A percentile compares a stretch with the other conserved stretches of the same genome.
Conservation (phyloP, 2,113 vertebrate genomes). For the Enhydra lutris region DNA sequence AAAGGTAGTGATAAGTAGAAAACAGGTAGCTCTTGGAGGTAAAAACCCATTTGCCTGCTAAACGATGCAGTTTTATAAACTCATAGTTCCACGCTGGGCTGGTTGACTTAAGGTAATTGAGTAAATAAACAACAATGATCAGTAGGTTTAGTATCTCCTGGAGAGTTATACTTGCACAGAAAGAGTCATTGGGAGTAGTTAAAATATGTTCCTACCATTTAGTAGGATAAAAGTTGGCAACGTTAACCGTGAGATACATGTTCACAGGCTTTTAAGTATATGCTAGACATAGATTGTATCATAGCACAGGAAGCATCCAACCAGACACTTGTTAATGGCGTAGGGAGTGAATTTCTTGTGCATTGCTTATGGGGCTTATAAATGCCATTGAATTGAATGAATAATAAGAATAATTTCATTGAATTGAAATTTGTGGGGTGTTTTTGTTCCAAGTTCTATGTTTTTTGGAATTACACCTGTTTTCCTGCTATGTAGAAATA, state of each 20-base stretch:
- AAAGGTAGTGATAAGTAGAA: neutral
- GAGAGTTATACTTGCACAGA: neutral
- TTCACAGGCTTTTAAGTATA: neutral
- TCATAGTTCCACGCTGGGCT: neutral
- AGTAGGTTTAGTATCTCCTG: neutral
- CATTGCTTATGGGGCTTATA: neutral
- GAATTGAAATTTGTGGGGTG: neutral
- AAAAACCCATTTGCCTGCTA: neutral
- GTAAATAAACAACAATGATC: neutral
- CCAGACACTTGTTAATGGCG: neutral
- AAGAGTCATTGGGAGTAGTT: conserved; percentile 2
- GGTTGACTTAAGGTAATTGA: neutral
- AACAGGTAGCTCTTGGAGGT: neutral
- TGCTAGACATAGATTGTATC: neutral
- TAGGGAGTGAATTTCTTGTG: neutral
- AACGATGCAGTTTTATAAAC: neutral
- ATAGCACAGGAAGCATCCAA: neutral
- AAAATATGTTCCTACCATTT: neutral
- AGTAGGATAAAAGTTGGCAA: neutral
- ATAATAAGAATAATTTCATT: no score
- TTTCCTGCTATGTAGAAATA: neutral
- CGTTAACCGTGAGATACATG: neutral
- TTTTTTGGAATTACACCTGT: neutral
- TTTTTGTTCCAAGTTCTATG: neutral
- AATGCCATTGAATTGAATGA: neutral